Evolutionary conservation across 2,888 invertebrate genomes (phyloP), one percentile per base, ranked within the genome.

Genomic region (Tyria jacobaeae): DNA sequence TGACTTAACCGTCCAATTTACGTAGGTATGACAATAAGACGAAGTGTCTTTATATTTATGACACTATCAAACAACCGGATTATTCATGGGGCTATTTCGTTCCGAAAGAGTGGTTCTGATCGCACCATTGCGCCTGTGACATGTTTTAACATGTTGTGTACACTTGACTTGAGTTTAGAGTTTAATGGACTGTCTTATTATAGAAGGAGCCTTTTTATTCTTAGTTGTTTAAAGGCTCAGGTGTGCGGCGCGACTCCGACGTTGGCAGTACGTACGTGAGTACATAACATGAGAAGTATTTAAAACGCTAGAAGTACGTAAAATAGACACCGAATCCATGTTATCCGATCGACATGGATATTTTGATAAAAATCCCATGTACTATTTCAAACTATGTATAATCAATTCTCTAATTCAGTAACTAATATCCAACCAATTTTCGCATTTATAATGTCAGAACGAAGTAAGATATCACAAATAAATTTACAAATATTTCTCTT

Each of bases 111-210:
- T 84, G 87, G 74, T 68, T 81, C 71, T 74, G 69, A 79, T 70
- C 85, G 86, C 84, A 76, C 81, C 86, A 87, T 82, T 85, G 86
- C 84, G 60, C 73, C 64, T 79, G 82, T 80, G 84, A 87, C 84
- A 85, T 84, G 82, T 88, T 84, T 80, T 78, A 69, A 67, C 75
- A 69, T 68, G 66, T 71, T 64, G 55, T 58, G 67, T 68, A 75
- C 79, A 84, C 79, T 82, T 81, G 82, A 84, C 81, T 81, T 80
- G 75, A 75, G 66, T 75, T 78, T 73, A 57, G 62, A 67, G 69
- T 69, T 67, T 63, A 69, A 69, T 77, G 66, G 62, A 68, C 71
- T 74, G 58, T 44, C 61, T 63, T 63, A 68, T 62, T 54, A 25
- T 14, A 37, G 53, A 60, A 24, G 17, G 24, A 17, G 49, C 10